Percentiles rank a stretch among this genome's conserved stretches.
Evolutionary conservation across 2,113 vertebrate genomes (phyloP).

Genomic region (Arenaria interpres): DNA sequence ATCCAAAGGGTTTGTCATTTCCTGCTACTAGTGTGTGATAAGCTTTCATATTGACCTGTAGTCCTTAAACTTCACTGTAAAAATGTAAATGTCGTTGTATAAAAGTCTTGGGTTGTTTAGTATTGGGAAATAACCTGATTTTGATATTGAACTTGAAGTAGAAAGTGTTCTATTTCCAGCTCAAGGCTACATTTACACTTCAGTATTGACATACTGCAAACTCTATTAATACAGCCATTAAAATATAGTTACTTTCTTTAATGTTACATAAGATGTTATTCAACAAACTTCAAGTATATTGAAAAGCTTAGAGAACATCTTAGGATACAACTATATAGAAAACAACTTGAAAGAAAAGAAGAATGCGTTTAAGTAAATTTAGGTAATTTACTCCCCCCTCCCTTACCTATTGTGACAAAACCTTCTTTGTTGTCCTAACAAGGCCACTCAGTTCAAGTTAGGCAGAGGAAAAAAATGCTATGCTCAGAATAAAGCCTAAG

Average conservation of each 20-base stretch:
- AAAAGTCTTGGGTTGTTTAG: not conserved
- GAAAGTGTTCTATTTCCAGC: not conserved
- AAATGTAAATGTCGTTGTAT: not conserved
- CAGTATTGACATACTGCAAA: not conserved
- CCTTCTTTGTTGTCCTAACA: not conserved
- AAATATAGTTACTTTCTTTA: not conserved
- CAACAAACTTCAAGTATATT: not conserved
- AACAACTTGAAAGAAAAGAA: not conserved
- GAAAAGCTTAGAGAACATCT: not conserved
- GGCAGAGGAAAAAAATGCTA: not conserved
- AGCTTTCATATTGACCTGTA: not conserved
- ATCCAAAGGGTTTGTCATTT: not conserved
- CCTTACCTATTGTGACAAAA: not conserved
- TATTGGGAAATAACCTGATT: not conserved
- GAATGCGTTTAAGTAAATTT: not conserved
- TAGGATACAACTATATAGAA: not conserved
- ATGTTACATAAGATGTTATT: not conserved
- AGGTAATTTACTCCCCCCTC: not conserved
- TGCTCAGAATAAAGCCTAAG: not conserved
- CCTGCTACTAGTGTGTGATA: not conserved
- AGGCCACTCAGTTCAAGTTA: not conserved
- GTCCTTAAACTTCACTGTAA: not conserved
- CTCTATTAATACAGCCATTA: not conserved
- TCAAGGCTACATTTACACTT: not conserved
- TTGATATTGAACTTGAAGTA: not conserved